Base-by-base conservation (phyloP, 2,113 vertebrate genomes). In the Pogona vitticeps region DNA sequence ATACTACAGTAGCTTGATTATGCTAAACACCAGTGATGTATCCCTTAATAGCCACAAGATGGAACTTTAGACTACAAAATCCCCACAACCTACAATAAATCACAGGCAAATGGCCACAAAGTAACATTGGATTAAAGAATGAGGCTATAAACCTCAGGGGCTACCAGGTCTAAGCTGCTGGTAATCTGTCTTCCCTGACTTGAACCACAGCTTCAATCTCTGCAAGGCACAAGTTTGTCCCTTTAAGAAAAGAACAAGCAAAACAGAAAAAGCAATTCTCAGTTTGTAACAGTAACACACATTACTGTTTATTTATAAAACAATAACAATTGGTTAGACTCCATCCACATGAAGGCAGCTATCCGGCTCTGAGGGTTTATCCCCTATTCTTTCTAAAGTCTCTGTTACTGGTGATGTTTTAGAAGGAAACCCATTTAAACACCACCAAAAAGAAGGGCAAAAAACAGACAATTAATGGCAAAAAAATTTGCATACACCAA, bases 121-220 rank as follows among this genome's bases (percentile, higher is more conserved):
- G 84, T 84, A 89, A 93, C 91, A 80, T 86, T 90, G 94, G 89
- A 90, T 94, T 94, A 94, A 12, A 88, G 80, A 42, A 71, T 36
- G 77, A 81, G 86, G 91, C 88, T 90, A 88, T 73, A 80, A 85
- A 92, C 79, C 61, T 26, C 72, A 90, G 70, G 75, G 46, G 83
- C 90, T 65, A 56, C 88, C n/a, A 88, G 20, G 83, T 81, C 36
- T 93, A 91, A 95, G 26, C 70, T 76, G 72, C 82, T 36, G 33
- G 20, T 91, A 91, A 93, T 88, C 91, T 87, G 52, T 91, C 0
- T 90, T 9, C 59, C 89, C 92, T 88, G 72, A 65, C 76, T 18
- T 94, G 89, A 94, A 94, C 84, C 82, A 76, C 58, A 82, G 87
- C 52, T 71, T 88, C 86, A 92, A 76, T 36, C 18, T 85, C 31